Base-by-base conservation (phyloP, 1,140 invertebrate genomes). In the Euura lappo region DNA sequence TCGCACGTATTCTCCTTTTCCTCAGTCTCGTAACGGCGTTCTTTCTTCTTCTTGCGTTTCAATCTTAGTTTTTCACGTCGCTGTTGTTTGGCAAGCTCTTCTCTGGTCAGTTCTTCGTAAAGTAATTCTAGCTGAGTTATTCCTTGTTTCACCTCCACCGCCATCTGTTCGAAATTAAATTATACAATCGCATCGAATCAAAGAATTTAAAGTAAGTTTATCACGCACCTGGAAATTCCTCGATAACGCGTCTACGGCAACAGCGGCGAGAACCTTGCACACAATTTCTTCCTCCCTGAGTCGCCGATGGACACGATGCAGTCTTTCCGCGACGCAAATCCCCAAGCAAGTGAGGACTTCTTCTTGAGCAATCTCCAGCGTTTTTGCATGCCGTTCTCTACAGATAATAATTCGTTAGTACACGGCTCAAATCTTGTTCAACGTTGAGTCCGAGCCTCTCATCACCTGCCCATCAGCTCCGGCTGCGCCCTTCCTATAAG, bases 291-390 rank as follows among this genome's bases (percentile, higher is more conserved):
- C 96, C 84, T 97, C 95, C 71, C 93, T 91, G 76, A 98, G 89
- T 71, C 95, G 92, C 73, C 96, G 91, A 79, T 96, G 93, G 72
- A 98, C 93, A 75, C 93, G 91, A 84, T 97, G 94, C 11, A 98
- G 88, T 67, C 96, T 89, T 83, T 97, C 96, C 81, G 96, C 96
- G 70, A 98, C 92, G 85, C 96, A 96, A 85, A 98, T 94, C 10
- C 96, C 96, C 67, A 98, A 90, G 85, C 96, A 98, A 0, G 95
- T 97, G 71, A 98, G 89, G 65, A 98, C 96, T 89, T 98, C 96
- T 87, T 98, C 96, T 88, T 98, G 97, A 79, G 96, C 97, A 79
- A 97, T 96, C 89, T 98, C 96, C 75, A 98, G 85, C 6, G 96
- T 98, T 88, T 98, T 98, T 1, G 96, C 97, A 87, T 98, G 96